These are phyloP conservation scores for Argynnis bischoffii DNA, from an alignment of 2,888 invertebrate genomes.

Conservation along the genomic window DNA sequence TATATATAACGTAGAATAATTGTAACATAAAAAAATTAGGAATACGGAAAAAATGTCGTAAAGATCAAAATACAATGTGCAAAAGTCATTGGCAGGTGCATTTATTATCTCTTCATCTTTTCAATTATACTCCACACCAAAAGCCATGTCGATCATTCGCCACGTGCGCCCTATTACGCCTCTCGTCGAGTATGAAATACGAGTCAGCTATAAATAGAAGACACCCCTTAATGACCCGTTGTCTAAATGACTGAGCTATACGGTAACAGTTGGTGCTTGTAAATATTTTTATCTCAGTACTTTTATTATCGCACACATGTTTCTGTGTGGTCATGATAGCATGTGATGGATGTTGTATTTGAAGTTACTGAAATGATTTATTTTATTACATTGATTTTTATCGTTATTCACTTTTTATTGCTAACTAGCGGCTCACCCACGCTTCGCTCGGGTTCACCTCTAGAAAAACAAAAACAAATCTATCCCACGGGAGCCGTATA, in stretches of 20 bases:
- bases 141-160: conserved; percentile 43
- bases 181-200: conserved; percentile 71
- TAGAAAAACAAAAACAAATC: too few species aligned
- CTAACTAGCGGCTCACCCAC: too few species aligned
- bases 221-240: conserved; percentile 71
- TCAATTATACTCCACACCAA: conserved; percentile 26
- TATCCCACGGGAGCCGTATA: too few species aligned
- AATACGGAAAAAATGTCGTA: too few species aligned
- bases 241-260: conserved; percentile 58
- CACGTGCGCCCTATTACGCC: conserved; percentile 75
- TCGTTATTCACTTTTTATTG: background rate
- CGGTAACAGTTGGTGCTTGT: conserved; percentile 51
- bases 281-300: conserved; percentile 53
- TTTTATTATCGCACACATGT: conserved; percentile 50
- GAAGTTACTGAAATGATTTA: conserved; percentile 11
- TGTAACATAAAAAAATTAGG: too few species aligned
- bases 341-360: conserved; percentile 24
- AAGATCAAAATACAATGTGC: too few species aligned
- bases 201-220: conserved; percentile 64
- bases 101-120: conserved; percentile 4
- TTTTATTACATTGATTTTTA: conserved; percentile 2
- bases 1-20: too few species aligned
- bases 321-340: conserved; percentile 47
- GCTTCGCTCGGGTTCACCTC: too few species aligned
- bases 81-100: conserved; percentile 11